These are phyloP conservation scores for Hepsetus odoe DNA, from an alignment of 2,113 vertebrate genomes.

Conservation along the genomic window DNA sequence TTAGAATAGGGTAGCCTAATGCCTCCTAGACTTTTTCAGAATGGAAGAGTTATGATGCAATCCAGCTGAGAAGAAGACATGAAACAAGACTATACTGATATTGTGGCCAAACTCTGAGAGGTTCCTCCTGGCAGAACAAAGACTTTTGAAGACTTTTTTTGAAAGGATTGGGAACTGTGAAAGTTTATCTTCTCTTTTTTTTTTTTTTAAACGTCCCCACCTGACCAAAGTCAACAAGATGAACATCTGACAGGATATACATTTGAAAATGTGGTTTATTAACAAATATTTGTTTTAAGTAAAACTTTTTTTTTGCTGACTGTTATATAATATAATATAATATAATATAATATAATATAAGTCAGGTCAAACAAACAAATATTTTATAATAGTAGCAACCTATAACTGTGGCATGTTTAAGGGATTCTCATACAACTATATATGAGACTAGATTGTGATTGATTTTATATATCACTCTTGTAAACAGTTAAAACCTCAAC, in stretches of 20 bases:
- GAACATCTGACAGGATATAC: not conserved
- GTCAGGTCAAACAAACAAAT: not conserved
- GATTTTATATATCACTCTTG: not conserved
- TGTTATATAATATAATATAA: not conserved
- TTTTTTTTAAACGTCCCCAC: not conserved
- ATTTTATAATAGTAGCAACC: not conserved
- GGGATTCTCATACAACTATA: not conserved
- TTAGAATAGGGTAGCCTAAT: not conserved
- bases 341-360: not conserved
- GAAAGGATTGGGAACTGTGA: not conserved
- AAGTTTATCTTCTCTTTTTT: not conserved
- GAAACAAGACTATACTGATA: not conserved
- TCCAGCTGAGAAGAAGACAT: slow-evolving; percentile 2
- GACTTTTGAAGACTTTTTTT: slow-evolving; percentile 11
- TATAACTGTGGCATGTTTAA: not conserved
- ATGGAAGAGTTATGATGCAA: not conserved
- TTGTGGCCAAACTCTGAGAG: not conserved
- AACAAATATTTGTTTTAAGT: not conserved
- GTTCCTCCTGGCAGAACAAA: slow-evolving; percentile 23
- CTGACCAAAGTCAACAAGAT: slow-evolving; percentile 21
- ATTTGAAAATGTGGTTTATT: not conserved
- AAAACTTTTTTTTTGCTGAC: not conserved
- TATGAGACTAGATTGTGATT: not conserved
- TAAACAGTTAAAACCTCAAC: not conserved
- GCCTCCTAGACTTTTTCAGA: not conserved